Conservation (phyloP, 2,888 invertebrate genomes). For the Heteropelma amictum region DNA sequence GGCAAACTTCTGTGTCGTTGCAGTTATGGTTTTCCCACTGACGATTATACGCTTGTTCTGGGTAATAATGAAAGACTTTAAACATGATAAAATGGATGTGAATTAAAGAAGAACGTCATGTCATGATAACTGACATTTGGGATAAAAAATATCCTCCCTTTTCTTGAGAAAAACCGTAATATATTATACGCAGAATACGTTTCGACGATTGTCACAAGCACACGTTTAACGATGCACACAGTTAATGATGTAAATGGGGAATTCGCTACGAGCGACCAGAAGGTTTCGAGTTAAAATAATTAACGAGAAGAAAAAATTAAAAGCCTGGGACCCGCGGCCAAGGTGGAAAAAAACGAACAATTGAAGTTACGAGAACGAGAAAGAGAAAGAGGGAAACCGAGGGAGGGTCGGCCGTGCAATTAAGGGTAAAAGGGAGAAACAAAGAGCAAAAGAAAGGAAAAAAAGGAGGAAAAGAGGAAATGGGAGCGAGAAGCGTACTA, state of each 20-base stretch:
- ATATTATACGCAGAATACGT: neutral
- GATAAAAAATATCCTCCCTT: too few species aligned
- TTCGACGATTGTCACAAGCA: constrained; percentile 25
- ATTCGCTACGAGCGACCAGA: constrained; percentile 31
- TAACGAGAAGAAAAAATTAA: constrained; percentile 53
- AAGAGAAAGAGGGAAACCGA: constrained; percentile 10
- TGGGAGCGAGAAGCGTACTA: constrained; percentile 34
- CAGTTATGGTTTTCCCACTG: too few species aligned
- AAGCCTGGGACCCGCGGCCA: constrained; percentile 37
- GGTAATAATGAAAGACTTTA: too few species aligned
- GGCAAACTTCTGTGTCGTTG: too few species aligned
- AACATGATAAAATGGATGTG: too few species aligned
- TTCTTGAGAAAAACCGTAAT: too few species aligned
- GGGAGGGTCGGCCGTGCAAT: constrained; percentile 35
- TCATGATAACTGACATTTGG: too few species aligned
- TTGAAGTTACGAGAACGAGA: neutral
- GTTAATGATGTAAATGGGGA: constrained; percentile 18
- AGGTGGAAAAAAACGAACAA: constrained; percentile 26
- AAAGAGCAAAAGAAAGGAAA: neutral
- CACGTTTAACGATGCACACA: constrained; percentile 33
- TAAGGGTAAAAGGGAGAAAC: constrained; percentile 33
- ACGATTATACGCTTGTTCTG: too few species aligned
- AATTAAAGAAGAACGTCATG: too few species aligned
- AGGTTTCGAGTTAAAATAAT: constrained; percentile 48
- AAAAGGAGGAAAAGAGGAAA: constrained; percentile 20